Base-by-base conservation (phyloP, 2,113 vertebrate genomes). In the Ceuthmochares aereus region DNA sequence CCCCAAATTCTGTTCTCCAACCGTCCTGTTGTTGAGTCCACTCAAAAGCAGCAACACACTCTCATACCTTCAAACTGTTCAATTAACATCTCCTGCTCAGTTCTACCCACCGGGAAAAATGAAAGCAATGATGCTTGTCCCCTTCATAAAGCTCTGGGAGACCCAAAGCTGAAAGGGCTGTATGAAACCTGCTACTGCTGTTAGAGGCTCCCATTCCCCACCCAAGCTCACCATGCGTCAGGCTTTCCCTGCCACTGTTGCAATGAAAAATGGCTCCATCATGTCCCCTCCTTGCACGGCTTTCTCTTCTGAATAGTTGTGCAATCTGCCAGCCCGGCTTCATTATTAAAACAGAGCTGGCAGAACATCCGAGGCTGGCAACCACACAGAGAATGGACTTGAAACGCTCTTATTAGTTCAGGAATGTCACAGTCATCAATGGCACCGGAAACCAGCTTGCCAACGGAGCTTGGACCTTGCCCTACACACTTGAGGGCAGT, bases 401-500 rank as follows among this genome's bases (percentile, higher is more conserved):
- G 49, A 49, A 63, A 68, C 0, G 13, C 47, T 78, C n/a, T 42
- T 49, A 18, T 6, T 29, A 74, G 25, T 56, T 68, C n/a, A 22
- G 27, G 55, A 74, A 56, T 0, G 10, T 49, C 74, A 36, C 60
- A 5, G 3, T 60, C 67, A 62, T 30, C 47, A 13, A 8, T 1
- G 1, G 86, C 0, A 2, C 40, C 27, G 66, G 37, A 42, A 82
- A 54, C 18, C 40, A 25, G 27, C 5, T 36, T 63, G 42, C 40
- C 55, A 34, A 51, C 1, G 1, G 69, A 82, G 56, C 52, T 66
- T 4, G 1, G 74, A 52, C 12, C 25, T 56, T 51, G 62, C 67
- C 42, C 54, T 25, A 3, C 3, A 3, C 5, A 0, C 45, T 29
- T 6, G 2, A 64, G 21, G 26, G 55, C 51, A 37, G 16, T 9